Conservation (phyloP, 2,797 vertebrate genomes). For the Anolis apletophallus region DNA sequence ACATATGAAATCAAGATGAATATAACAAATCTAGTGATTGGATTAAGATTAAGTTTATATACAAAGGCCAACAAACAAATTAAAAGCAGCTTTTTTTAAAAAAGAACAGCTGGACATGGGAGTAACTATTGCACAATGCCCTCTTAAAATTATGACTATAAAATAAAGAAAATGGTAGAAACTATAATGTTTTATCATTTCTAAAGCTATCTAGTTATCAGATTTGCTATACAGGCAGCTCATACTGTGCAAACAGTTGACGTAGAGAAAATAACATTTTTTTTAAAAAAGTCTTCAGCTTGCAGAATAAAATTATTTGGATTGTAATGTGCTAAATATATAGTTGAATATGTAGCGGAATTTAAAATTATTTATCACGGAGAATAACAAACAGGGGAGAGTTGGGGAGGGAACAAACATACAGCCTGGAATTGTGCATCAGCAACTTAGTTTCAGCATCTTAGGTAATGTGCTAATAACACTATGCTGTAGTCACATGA, state of each 20-base stretch:
- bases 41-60: conserved; percentile 78
- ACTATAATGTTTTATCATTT: conserved; percentile 77
- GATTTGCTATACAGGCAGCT: conserved; percentile 80
- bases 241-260: conserved; percentile 78
- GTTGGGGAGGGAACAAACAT: conserved; percentile 57
- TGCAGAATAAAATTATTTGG: conserved; percentile 68
- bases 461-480: no score
- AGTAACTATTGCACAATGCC: conserved; percentile 87
- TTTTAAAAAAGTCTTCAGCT: conserved; percentile 63
- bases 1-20: conserved; percentile 78
- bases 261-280: conserved; percentile 54
- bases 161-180: conserved; percentile 72
- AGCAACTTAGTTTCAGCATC: no score
- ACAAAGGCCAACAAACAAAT: conserved; percentile 82
- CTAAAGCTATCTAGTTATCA: conserved; percentile 78
- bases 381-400: conserved; percentile 1
- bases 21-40: conserved; percentile 79
- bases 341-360: conserved; percentile 63
- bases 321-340: conserved; percentile 70
- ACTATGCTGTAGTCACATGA: no score
- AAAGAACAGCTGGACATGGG: conserved; percentile 76
- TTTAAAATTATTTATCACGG: conserved; percentile 29
- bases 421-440: neutral
- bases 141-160: conserved; percentile 83
- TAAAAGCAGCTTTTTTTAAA: conserved; percentile 81